These are phyloP conservation scores for Yasuhikotakia modesta DNA, from an alignment of 2,797 vertebrate species.

Conservation along the genomic window DNA sequence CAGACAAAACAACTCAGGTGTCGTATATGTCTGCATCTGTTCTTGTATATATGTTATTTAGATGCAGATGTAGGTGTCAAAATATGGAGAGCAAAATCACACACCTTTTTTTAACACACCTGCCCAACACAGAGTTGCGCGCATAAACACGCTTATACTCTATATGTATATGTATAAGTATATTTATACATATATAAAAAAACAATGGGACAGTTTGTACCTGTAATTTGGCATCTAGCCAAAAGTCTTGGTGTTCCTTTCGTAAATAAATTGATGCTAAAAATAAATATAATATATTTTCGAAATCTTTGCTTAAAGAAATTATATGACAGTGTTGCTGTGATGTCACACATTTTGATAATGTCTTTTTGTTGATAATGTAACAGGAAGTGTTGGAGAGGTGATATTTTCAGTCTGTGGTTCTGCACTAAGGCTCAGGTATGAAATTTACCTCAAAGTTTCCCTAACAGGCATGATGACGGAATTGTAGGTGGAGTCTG, in stretches of 20 bases:
- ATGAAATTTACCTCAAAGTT: constrained; percentile 1
- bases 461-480: constrained; percentile 12
- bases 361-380: constrained; percentile 5
- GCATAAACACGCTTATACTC: constrained; percentile 25
- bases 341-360: constrained; percentile 5
- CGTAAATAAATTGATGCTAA: no score
- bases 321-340: constrained; percentile 6
- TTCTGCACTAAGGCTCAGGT: no score
- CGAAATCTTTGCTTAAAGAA: neutral
- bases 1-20: constrained; percentile 66
- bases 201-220: constrained; percentile 57
- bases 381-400: constrained; percentile 13
- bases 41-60: constrained; percentile 57
- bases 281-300: neutral
- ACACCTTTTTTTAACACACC: constrained; percentile 76
- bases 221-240: constrained; percentile 22
- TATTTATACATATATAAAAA: no score
- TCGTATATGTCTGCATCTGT: constrained; percentile 31
- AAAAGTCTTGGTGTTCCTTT: constrained; percentile 1
- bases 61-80: constrained; percentile 72
- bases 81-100: constrained; percentile 81
- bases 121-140: constrained; percentile 66
- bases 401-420: neutral
- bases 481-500: constrained; percentile 9
- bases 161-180: constrained; percentile 37